Evolutionary conservation across 2,888 invertebrate genomes (phyloP).

Genomic region (Boloria selene): DNA sequence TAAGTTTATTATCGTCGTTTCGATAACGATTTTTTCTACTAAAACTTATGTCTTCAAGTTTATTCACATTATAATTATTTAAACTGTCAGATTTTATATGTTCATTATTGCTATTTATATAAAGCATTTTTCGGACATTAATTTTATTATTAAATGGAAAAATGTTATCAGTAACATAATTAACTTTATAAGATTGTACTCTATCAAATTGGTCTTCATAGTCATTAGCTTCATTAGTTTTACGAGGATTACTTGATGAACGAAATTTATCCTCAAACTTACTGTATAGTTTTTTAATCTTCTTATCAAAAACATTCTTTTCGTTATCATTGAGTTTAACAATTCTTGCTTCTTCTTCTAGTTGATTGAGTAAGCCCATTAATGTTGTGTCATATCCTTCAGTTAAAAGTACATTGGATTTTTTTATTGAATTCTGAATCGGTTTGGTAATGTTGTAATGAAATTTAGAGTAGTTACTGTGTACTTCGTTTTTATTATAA

Average conservation of each 20-base stretch:
- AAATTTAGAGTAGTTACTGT: neutral
- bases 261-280: conserved; percentile 28
- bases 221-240: neutral
- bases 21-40: neutral
- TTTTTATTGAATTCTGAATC: neutral
- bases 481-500: neutral
- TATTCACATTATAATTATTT: no score
- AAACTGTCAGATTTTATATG: neutral
- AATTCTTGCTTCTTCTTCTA: conserved; percentile 62
- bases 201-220: conserved; percentile 12
- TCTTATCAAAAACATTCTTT: conserved; percentile 61
- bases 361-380: conserved; percentile 55
- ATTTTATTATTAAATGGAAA: neutral
- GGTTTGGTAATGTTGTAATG: neutral
- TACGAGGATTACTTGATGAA: neutral
- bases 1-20: neutral
- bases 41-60: neutral
- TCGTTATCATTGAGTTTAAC: conserved; percentile 53
- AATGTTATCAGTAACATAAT: neutral
- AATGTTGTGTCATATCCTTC: conserved; percentile 55
- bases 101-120: neutral
- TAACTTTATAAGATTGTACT: neutral
- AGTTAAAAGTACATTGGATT: conserved; percentile 31
- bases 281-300: conserved; percentile 62
- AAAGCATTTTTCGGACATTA: neutral